Base-by-base conservation (phyloP, 2,888 invertebrate genomes). In the Yponomeuta cagnagella region DNA sequence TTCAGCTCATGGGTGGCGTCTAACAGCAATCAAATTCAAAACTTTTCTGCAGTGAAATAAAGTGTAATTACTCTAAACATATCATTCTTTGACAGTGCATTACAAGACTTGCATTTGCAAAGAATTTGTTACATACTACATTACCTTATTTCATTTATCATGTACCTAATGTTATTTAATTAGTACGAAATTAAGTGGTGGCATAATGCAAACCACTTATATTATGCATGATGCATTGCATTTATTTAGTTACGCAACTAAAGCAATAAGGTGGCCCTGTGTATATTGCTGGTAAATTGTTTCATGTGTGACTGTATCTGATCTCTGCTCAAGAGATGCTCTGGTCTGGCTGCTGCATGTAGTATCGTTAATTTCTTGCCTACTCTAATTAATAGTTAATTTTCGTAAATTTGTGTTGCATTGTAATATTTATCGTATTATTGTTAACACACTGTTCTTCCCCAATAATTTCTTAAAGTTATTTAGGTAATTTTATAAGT, bases 1-100 rank as follows among this genome's bases (percentile, higher is more conserved):
- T 97, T 97, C 93, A 96, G 95, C 83, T 96, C 96, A 74, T 97
- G 97, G 97, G 97, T 97, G 82, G 96, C 96, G 74, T 95, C 96
- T 80, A 96, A 96, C 93, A 96, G 96, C 89, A 95, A 94, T 90
- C 94, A 95, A 88, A 94, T 95, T 85, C 96, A 96, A 91, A 95
- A 95, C 86, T 96, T 95, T 87, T 95, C 96, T 75, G 95, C 96
- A 77, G 96, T 96, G 80, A 96, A 96, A 93, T 70, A 70, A 65
- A 70, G 43, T 52, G 43, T 67, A 70, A 67, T 12, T 52, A 65
- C 52, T 15, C 52, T 10, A 68, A 31, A 68, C 68, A 68, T 68
- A 65, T 65, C 65, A 48, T 48, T 23, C 37, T 43, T 48, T 48
- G n/a, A 68, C 23, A 48, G 48, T 48, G 68, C 48, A 68, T 68